Evolutionary conservation across 2,888 invertebrate species (phyloP).

Genomic region (Aproaerema taeniolella): DNA sequence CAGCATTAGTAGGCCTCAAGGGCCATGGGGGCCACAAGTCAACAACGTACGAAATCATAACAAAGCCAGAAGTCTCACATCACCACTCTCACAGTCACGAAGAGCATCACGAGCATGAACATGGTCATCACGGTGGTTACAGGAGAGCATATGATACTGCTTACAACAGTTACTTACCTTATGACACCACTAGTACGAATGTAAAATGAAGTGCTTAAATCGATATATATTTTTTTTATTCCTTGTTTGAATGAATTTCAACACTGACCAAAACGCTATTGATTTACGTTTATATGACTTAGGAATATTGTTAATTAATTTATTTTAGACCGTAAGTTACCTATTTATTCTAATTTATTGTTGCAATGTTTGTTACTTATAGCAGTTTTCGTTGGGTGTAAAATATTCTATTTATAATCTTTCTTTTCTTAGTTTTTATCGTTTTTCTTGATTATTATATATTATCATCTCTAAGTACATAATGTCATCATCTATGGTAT

Average conservation of each 20-base stretch:
- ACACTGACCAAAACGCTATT: too few species aligned
- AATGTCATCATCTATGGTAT: too few species aligned
- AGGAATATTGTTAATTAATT: too few species aligned
- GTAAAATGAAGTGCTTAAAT: slow-evolving; percentile 5
- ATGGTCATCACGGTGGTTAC: slow-evolving; percentile 74
- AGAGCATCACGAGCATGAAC: slow-evolving; percentile 76
- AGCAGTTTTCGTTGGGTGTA: slow-evolving; percentile 38
- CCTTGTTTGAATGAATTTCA: too few species aligned
- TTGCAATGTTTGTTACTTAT: slow-evolving; percentile 37
- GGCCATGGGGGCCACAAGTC: slow-evolving; percentile 82
- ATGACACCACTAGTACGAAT: slow-evolving; percentile 40
- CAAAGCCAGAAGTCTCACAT: slow-evolving; percentile 87
- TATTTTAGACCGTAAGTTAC: too few species aligned
- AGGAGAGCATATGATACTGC: slow-evolving; percentile 69
- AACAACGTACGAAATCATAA: slow-evolving; percentile 90
- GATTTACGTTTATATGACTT: too few species aligned
- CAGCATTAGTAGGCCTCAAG: slow-evolving; percentile 87
- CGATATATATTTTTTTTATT: too few species aligned
- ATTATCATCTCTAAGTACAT: too few species aligned
- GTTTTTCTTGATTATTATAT: not conserved
- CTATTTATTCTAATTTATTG: slow-evolving; percentile 29
- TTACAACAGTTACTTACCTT: slow-evolving; percentile 66
- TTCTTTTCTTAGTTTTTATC: slow-evolving; percentile 6
- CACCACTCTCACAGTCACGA: slow-evolving; percentile 84
- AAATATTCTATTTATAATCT: slow-evolving; percentile 27